phyloP scores from a whole-genome alignment of 2,888 invertebrate species.

The Synanthedon formicaeformis region DNA sequence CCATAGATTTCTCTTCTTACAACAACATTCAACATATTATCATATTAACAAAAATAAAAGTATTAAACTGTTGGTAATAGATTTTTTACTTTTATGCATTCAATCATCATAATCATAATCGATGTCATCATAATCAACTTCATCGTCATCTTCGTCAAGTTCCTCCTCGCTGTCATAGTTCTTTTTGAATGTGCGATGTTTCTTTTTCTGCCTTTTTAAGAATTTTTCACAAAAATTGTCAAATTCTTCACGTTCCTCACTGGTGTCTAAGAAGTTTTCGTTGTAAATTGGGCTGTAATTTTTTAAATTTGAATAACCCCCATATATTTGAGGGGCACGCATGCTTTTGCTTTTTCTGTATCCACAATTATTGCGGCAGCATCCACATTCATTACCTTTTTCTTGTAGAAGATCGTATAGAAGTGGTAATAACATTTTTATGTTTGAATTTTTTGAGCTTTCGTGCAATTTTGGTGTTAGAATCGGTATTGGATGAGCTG shows the following conservation, averaged over 20 bases:
- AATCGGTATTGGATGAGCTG: not conserved
- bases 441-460: slow-evolving; percentile 19
- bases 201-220: not conserved
- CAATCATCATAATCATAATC: slow-evolving; percentile 4
- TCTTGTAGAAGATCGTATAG: slow-evolving; percentile 46
- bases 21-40: too few species aligned
- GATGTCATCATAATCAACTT: slow-evolving; percentile 6
- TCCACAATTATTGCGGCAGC: slow-evolving; percentile 19
- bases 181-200: not conserved
- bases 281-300: slow-evolving; percentile 17
- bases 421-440: slow-evolving; percentile 45
- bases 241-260: slow-evolving; percentile 10
- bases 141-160: slow-evolving; percentile 5
- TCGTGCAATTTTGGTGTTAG: not conserved
- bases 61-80: not conserved
- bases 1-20: too few species aligned
- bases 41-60: too few species aligned
- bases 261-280: slow-evolving; percentile 9
- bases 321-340: slow-evolving; percentile 17
- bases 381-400: slow-evolving; percentile 22
- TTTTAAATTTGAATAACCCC: slow-evolving; percentile 29
- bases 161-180: slow-evolving; percentile 4
- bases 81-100: slow-evolving; percentile 2
- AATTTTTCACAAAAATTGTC: slow-evolving; percentile 9
- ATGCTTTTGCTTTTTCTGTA: slow-evolving; percentile 8